Percentiles rank a stretch among this genome's conserved stretches.
These are phyloP conservation scores for Sesia apiformis DNA, from an alignment of 2,888 invertebrate genomes.

Conservation along the genomic window DNA sequence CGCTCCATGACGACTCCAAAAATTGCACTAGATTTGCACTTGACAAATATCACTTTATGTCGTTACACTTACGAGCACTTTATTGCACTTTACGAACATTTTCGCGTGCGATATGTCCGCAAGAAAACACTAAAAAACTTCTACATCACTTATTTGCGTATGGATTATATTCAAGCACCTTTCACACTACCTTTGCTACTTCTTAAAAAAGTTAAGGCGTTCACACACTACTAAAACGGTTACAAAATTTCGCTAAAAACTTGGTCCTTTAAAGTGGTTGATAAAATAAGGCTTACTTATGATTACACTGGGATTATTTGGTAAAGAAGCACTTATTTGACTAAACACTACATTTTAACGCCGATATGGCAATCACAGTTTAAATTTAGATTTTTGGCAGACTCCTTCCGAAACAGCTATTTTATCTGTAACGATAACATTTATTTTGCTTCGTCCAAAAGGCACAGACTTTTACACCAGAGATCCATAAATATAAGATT, in stretches of 20 bases:
- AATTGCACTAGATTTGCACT: slow-evolving; percentile 15
- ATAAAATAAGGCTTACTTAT: slow-evolving; percentile 51
- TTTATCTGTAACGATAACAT: slow-evolving; percentile 1
- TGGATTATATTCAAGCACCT: not conserved
- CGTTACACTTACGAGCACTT: not conserved
- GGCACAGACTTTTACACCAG: too few relatives aligned
- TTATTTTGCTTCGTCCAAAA: not conserved
- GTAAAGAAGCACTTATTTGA: slow-evolving; percentile 51
- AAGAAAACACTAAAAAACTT: slow-evolving; percentile 1
- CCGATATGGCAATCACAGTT: slow-evolving; percentile 61
- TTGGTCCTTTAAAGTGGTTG: slow-evolving; percentile 66
- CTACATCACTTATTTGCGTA: not conserved
- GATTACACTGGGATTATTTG: slow-evolving; percentile 47
- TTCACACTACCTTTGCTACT: not conserved
- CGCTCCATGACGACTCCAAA: slow-evolving; percentile 76
- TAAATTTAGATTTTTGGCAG: slow-evolving; percentile 13
- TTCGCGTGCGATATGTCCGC: not conserved
- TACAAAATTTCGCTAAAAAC: slow-evolving; percentile 40
- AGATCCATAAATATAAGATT: too few relatives aligned
- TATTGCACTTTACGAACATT: not conserved
- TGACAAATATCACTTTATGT: slow-evolving; percentile 17
- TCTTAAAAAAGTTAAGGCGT: slow-evolving; percentile 59
- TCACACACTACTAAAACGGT: slow-evolving; percentile 35
- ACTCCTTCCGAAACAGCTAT: slow-evolving; percentile 13
- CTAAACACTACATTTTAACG: slow-evolving; percentile 48